Conservation (phyloP, 92 coral and sea anemone species). For the Epizoanthus fatuus region DNA sequence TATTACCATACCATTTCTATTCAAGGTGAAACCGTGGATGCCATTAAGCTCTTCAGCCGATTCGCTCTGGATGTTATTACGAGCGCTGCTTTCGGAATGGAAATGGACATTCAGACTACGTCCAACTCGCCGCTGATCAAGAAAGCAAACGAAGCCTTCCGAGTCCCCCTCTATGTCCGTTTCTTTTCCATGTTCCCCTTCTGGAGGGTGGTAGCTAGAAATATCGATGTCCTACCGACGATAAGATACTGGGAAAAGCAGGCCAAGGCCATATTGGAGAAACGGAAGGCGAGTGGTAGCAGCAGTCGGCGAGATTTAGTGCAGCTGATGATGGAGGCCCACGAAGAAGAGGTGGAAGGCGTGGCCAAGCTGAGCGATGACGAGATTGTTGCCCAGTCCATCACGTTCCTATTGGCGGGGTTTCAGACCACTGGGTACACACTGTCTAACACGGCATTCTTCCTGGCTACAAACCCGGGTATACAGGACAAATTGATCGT, state of each 20-base stretch:
- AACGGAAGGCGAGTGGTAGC: conserved; percentile 36
- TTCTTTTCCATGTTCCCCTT: conserved; percentile 72
- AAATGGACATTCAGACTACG: conserved; percentile 58
- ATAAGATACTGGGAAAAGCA: conserved; percentile 42
- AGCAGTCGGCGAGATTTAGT: conserved; percentile 56
- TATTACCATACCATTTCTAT: neutral
- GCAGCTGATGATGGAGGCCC: conserved; percentile 78
- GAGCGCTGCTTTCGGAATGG: conserved; percentile 77
- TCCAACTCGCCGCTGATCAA: conserved; percentile 61
- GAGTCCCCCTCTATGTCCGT: conserved; percentile 63
- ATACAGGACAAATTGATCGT: conserved; percentile 72
- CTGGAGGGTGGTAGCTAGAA: conserved; percentile 44
- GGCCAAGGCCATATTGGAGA: conserved; percentile 50
- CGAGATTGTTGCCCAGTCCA: conserved; percentile 72
- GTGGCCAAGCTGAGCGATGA: conserved; percentile 68
- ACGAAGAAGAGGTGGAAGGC: conserved; percentile 63
- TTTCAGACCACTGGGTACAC: conserved; percentile 78
- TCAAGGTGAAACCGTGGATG: conserved; percentile 73
- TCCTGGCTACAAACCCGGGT: conserved; percentile 66
- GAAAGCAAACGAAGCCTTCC: conserved; percentile 35
- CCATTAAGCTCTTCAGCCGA: conserved; percentile 54
- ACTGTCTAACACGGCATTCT: conserved; percentile 66
- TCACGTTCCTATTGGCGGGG: conserved; percentile 72
- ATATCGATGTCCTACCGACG: conserved; percentile 27
- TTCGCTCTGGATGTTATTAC: conserved; percentile 79